These are phyloP conservation scores for Mesoligia furuncula DNA, from an alignment of 2,888 invertebrate genomes.

Conservation along the genomic window DNA sequence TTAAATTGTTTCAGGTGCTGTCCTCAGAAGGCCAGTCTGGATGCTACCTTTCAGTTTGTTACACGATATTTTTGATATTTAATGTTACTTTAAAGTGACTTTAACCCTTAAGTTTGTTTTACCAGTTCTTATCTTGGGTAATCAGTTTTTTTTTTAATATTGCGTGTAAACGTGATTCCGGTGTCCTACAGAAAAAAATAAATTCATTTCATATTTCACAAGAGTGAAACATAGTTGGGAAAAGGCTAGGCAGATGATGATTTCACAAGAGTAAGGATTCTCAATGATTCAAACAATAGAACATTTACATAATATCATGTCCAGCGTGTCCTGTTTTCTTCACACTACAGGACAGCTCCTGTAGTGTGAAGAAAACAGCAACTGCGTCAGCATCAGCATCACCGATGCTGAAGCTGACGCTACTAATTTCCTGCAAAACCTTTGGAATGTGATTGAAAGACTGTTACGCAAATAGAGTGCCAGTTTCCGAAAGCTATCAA, in stretches of 20 bases:
- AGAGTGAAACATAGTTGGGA: too few relatives aligned
- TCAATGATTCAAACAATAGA: too few relatives aligned
- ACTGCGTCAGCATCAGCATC: too few relatives aligned
- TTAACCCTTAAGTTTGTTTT: neutral
- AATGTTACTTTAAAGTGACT: neutral
- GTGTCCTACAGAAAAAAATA: too few relatives aligned
- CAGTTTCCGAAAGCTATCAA: neutral
- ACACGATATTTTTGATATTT: neutral
- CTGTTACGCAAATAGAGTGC: accelerated
- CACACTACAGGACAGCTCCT: too few relatives aligned
- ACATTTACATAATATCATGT: too few relatives aligned
- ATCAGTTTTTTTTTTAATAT: neutral
- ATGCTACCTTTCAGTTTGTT: neutral
- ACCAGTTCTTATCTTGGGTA: neutral
- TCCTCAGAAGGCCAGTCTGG: neutral
- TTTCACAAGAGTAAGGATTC: too few relatives aligned
- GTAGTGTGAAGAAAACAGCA: too few relatives aligned
- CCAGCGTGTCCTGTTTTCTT: too few relatives aligned
- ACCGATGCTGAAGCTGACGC: too few relatives aligned
- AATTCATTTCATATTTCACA: neutral
- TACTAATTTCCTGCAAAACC: neutral
- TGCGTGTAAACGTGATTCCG: too few relatives aligned
- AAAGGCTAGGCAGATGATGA: too few relatives aligned
- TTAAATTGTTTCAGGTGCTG: neutral
- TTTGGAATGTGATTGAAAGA: neutral